These are phyloP conservation scores for Erebia ligea DNA, from an alignment of 2,888 invertebrate species.

Conservation along the genomic window DNA sequence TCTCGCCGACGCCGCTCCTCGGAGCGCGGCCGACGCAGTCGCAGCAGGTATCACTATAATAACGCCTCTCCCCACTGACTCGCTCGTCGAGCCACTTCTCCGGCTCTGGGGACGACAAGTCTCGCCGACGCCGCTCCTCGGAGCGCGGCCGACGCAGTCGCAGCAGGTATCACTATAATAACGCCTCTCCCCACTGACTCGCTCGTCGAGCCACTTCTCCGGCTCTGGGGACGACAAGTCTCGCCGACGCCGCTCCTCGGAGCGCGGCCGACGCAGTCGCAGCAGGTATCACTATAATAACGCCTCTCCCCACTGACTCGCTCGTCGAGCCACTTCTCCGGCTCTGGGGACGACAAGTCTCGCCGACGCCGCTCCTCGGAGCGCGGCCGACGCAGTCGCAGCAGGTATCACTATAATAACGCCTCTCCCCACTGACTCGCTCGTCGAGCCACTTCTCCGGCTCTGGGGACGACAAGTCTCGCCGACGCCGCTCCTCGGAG, in stretches of 20 bases:
- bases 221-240: conserved; percentile 49
- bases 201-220: conserved; percentile 51
- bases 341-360: too few relatives aligned
- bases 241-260: conserved; percentile 50
- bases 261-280: conserved; percentile 49
- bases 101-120: conserved; percentile 49
- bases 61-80: too few relatives aligned
- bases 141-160: conserved; percentile 51
- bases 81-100: conserved; percentile 51
- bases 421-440: too few relatives aligned
- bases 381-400: too few relatives aligned
- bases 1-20: conserved; percentile 49
- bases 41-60: conserved; percentile 47
- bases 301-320: too few relatives aligned
- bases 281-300: conserved; percentile 45
- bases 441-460: too few relatives aligned
- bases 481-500: too few relatives aligned
- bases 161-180: conserved; percentile 44
- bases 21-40: conserved; percentile 49
- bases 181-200: too few relatives aligned
- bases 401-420: too few relatives aligned
- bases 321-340: too few relatives aligned
- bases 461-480: too few relatives aligned
- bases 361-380: too few relatives aligned
- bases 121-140: conserved; percentile 49